Base-by-base conservation (phyloP, 2,888 invertebrate genomes). In the Pandemis corylana region DNA sequence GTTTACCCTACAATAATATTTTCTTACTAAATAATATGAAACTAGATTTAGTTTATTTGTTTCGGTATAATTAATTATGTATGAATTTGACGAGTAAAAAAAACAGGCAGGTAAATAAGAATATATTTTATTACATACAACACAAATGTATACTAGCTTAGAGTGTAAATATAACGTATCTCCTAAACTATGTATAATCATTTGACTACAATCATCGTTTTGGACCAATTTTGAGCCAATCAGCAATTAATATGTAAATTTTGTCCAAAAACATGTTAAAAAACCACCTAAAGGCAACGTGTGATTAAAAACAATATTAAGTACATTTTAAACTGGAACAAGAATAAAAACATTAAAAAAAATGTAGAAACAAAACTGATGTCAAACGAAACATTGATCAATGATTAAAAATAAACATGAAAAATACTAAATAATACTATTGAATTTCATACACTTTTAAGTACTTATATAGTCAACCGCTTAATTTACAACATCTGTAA, bases 91-190 rank as follows among this genome's bases (percentile, higher is more conserved):
- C n/a, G n/a, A 51, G n/a, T n/a, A 51, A 63, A 73, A 77, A 78
- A 79, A 79, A 79, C 76, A 75, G 77, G 5, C 79, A 82, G 81
- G 83, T 88, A 89, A 89, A 89, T 90, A 90, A 87, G 89, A 88
- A 91, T 90, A 91, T 90, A 91, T 90, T 91, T 92, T 89, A 91
- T 87, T 87, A 85, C 84, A 87, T 91, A 90, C 88, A 92, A 89
- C 90, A 87, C 90, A 86, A 82, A 86, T 88, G 83, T 85, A 89
- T 84, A 88, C 88, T 87, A 87, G 84, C 86, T 86, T 87, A 89
- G 81, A 85, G 84, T 89, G 90, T 89, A 89, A 88, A 89, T 87
- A 80, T 79, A 87, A 84, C 81, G 80, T 81, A 83, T 84, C 80
- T 83, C 80, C 81, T 86, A 87, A 80, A 80, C 81, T 83, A 84